Evolutionary conservation across 2,797 vertebrate genomes (phyloP).

Genomic region (Gymnothorax javanicus): DNA sequence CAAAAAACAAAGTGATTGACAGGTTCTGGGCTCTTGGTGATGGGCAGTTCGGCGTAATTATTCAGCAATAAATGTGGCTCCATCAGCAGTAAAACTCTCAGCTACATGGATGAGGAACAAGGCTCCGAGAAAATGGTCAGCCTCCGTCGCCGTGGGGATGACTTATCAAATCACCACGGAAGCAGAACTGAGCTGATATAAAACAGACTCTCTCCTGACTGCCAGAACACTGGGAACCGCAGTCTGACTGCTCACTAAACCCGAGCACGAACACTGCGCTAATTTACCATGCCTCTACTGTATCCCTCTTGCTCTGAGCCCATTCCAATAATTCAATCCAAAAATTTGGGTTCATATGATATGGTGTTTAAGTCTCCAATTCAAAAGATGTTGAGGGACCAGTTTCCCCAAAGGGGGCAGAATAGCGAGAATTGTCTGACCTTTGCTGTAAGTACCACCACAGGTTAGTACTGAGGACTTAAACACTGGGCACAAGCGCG

Average conservation of each 20-base stretch:
- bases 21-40: conserved; percentile 35
- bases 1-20: neutral
- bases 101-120: conserved; percentile 33
- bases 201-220: neutral
- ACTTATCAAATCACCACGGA: conserved; percentile 46
- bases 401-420: neutral
- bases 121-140: conserved; percentile 47
- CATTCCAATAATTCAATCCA: neutral
- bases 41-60: conserved; percentile 56
- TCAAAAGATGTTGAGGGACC: neutral
- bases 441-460: neutral
- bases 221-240: neutral
- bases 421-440: neutral
- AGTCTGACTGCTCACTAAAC: neutral
- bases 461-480: neutral
- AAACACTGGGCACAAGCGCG: neutral
- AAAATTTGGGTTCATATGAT: neutral
- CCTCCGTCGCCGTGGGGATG: conserved; percentile 46
- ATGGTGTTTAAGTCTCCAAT: neutral
- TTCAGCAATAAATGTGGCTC: conserved; percentile 48
- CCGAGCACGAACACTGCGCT: neutral
- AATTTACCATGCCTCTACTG: neutral
- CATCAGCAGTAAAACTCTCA: conserved; percentile 46
- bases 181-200: neutral
- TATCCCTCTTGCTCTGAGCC: neutral